These are phyloP conservation scores for Erebia aethiops DNA, from an alignment of 2,888 invertebrate genomes.

Conservation along the genomic window DNA sequence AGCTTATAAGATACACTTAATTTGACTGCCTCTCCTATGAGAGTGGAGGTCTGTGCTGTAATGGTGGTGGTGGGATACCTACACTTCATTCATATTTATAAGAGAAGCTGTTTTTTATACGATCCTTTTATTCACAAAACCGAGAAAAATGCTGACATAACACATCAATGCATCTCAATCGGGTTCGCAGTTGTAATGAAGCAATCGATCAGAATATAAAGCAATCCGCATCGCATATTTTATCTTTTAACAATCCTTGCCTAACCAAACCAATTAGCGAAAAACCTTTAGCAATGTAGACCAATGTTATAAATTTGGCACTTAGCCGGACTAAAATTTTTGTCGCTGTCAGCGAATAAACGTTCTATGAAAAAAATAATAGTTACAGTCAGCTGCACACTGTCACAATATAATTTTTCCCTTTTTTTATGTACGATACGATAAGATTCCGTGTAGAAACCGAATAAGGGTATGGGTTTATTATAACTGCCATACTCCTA, in stretches of 20 bases:
- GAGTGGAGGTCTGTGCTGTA: neutral
- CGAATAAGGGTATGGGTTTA: no score
- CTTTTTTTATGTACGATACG: no score
- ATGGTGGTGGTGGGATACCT: no score
- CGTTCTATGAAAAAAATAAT: conserved; percentile 63
- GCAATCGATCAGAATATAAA: conserved; percentile 79
- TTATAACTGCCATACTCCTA: no score
- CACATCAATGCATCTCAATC: conserved; percentile 47
- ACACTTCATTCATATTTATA: no score
- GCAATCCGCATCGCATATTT: conserved; percentile 80
- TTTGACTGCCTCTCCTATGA: neutral
- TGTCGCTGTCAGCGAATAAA: conserved; percentile 77
- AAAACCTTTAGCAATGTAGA: conserved; percentile 74
- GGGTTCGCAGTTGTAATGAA: conserved; percentile 64
- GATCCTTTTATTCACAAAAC: neutral
- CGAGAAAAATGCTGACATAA: neutral
- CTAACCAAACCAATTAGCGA: conserved; percentile 78
- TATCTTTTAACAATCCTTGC: conserved; percentile 81
- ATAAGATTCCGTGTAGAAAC: no score
- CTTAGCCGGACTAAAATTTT: conserved; percentile 82
- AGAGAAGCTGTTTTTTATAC: no score
- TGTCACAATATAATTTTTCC: conserved; percentile 61
- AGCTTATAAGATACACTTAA: neutral
- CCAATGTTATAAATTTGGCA: conserved; percentile 82
- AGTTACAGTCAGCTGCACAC: conserved; percentile 69